These are phyloP conservation scores for Marronus borbonicus DNA, from an alignment of 2,888 invertebrate species.

Conservation along the genomic window DNA sequence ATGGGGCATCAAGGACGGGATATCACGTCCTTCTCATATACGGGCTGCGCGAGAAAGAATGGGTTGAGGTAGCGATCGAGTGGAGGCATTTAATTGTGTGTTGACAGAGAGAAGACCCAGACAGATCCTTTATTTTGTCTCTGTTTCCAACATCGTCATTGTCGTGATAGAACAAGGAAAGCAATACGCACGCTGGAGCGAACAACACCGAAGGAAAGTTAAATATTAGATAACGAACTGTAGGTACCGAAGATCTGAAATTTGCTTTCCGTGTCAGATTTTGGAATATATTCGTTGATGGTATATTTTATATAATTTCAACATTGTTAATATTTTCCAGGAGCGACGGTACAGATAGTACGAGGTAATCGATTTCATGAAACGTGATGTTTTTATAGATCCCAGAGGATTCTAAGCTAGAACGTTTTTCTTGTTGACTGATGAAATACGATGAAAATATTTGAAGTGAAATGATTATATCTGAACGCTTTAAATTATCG, in stretches of 20 bases:
- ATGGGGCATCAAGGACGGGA: not conserved
- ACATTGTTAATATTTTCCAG: too few species aligned
- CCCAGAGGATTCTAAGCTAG: too few species aligned
- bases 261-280: slow-evolving; percentile 9
- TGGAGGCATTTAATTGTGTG: slow-evolving; percentile 35
- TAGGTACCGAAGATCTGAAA: not conserved
- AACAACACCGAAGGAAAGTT: slow-evolving; percentile 4
- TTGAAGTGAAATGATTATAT: too few species aligned
- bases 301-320: not conserved
- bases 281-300: slow-evolving; percentile 2
- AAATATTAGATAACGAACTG: slow-evolving; percentile 18
- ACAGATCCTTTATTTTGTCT: not conserved
- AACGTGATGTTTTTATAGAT: too few species aligned
- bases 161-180: slow-evolving; percentile 11
- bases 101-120: slow-evolving; percentile 36
- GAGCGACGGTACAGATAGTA: too few species aligned
- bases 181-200: not conserved
- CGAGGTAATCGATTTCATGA: too few species aligned
- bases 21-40: slow-evolving; percentile 22
- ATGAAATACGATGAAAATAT: too few species aligned
- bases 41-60: not conserved
- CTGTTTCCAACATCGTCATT: not conserved
- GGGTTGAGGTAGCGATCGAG: slow-evolving; percentile 4
- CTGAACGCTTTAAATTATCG: too few species aligned
- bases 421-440: too few species aligned